Evolutionary conservation across 2,888 invertebrate genomes (phyloP).

Genomic region (Conomelus anceps): DNA sequence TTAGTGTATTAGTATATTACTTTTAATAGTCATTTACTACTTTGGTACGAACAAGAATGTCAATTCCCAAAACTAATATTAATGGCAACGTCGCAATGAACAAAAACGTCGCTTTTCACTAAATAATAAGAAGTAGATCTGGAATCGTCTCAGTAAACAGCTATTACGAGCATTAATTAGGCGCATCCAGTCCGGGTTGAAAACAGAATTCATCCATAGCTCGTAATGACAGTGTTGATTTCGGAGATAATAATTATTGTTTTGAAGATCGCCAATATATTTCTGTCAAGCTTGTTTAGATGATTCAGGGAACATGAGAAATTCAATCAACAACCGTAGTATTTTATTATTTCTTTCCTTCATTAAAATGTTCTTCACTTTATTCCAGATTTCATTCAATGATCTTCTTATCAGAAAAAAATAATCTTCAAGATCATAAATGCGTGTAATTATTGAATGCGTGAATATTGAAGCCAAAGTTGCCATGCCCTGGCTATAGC

Average conservation of each 20-base stretch:
- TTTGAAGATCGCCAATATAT: not conserved
- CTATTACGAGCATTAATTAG: not conserved
- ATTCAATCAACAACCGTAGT: no score
- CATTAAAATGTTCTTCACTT: no score
- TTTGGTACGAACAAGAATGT: no score
- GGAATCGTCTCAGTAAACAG: not conserved
- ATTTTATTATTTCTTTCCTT: not conserved
- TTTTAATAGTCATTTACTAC: no score
- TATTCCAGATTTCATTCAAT: not conserved
- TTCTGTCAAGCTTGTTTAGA: not conserved
- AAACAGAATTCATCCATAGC: not conserved
- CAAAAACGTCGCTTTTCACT: not conserved
- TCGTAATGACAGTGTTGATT: no score
- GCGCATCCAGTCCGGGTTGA: not conserved
- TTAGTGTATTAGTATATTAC: no score
- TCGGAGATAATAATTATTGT: not conserved
- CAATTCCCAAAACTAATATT: no score
- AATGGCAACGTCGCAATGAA: not conserved
- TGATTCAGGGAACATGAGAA: not conserved
- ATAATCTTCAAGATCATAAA: no score
- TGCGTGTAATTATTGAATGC: no score
- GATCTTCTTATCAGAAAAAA: no score
- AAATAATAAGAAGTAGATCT: not conserved
- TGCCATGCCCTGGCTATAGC: no score
- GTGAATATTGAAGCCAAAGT: no score